phyloP scores from a whole-genome alignment of 2,797 vertebrate genomes.

The Leptoclinus maculatus region DNA sequence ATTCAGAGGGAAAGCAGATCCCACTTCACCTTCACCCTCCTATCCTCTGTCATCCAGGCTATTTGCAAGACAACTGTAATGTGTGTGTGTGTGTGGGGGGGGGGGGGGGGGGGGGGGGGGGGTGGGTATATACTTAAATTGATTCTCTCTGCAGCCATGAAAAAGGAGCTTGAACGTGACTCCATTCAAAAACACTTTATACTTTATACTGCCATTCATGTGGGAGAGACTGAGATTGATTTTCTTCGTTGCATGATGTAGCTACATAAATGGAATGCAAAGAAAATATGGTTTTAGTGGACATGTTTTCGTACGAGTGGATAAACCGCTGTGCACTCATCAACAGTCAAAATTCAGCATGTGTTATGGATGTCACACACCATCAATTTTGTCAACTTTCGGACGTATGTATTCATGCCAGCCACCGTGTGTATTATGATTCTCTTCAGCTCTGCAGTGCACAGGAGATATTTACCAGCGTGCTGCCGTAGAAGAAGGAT shows the following conservation, averaged over 20 bases:
- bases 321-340: background rate
- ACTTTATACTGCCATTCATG: slow-evolving; percentile 22
- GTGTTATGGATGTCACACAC: slow-evolving; percentile 18
- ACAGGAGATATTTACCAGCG: background rate
- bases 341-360: slow-evolving; percentile 16
- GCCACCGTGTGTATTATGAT: slow-evolving; percentile 13
- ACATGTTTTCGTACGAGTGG: slow-evolving; percentile 5
- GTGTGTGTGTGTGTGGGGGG: slow-evolving; percentile 14
- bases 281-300: slow-evolving; percentile 14
- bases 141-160: slow-evolving; percentile 10
- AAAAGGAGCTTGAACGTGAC: background rate
- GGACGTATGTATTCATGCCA: slow-evolving; percentile 19
- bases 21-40: slow-evolving; percentile 15
- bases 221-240: slow-evolving; percentile 32
- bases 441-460: slow-evolving; percentile 19
- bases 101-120: background rate
- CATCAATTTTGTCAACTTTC: slow-evolving; percentile 10
- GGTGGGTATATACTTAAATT: background rate
- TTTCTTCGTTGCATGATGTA: slow-evolving; percentile 26
- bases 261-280: slow-evolving; percentile 10
- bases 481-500: slow-evolving; percentile 38
- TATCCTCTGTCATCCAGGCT: background rate
- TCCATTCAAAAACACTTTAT: background rate
- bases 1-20: slow-evolving; percentile 27
- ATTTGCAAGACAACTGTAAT: slow-evolving; percentile 1